Base-by-base conservation (phyloP, 2,113 vertebrate species). In the Mungos mungo region DNA sequence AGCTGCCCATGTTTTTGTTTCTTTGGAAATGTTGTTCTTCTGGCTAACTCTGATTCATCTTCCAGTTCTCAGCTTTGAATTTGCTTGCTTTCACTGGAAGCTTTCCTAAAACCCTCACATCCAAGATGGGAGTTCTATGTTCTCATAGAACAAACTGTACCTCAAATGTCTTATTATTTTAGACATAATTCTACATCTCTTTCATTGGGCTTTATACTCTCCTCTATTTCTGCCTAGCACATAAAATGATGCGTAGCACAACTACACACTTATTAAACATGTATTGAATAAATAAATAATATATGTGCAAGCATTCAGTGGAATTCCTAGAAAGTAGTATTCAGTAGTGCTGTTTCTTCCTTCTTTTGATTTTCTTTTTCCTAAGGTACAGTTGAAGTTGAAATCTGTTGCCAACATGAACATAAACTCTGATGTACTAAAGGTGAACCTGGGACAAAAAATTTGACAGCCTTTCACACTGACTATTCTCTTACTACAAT, bases 241-340 rank as follows among this genome's bases (percentile, higher is more conserved):
- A 74, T 79, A 65, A 77, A 79, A 88, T 81, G 27, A 47, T 83
- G 25, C 3, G 27, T n/a, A 68, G 27, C 25, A 65, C 31, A 80
- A 92, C 21, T 29, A 96, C 54, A 91, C 25, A 54, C 23, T 65
- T 57, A 88, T 15, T 68, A 88, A 74, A 66, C 16, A 25, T 47
- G 8, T 71, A 86, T 5, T 4, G 16, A 66, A 57, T 52, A 76
- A 79, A 45, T 45, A 76, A 84, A 92, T 68, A 77, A 83, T 68
- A 14, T 45, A 65, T 79, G 16, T n/a, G 12, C 3, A 13, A 47
- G 10, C 60, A 66, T 50, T 76, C n/a, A 88, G 1, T 66, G 27
- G 31, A 81, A 63, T 91, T 95, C 23, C 65, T 96, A 76, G 52
- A 66, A 94, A 92, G 27, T 72, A 65, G 5, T 93, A 47, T 83